phyloP scores from a whole-genome alignment of 2,888 invertebrate species.

The Lacanobia wlatinum region DNA sequence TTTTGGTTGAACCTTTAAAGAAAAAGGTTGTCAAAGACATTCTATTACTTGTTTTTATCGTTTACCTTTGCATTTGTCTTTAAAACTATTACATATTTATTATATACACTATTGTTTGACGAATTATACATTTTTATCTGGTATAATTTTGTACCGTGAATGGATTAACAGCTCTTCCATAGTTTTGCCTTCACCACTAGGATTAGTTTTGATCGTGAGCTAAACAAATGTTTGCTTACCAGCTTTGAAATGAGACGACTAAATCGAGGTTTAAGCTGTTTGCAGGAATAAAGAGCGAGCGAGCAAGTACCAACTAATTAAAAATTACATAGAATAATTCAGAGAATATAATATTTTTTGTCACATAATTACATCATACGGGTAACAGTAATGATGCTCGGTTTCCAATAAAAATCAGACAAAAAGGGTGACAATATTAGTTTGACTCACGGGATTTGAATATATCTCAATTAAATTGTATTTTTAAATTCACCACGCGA shows the following conservation, averaged over 20 bases:
- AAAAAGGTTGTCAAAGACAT: background rate
- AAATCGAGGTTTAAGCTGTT: background rate
- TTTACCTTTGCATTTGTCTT: background rate
- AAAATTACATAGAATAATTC: background rate
- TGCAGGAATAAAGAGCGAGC: background rate
- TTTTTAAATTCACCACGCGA: constrained; percentile 11
- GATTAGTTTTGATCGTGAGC: background rate
- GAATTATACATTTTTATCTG: too few species aligned
- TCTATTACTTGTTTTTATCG: background rate
- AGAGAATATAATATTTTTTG: too few species aligned
- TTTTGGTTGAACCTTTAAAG: background rate
- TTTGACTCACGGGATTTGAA: background rate
- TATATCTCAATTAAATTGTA: background rate
- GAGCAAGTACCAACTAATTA: background rate
- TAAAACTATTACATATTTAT: too few species aligned
- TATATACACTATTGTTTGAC: too few species aligned
- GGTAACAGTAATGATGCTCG: background rate
- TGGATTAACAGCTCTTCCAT: too few species aligned
- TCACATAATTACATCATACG: too few species aligned
- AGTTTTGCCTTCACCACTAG: too few species aligned
- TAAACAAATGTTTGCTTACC: background rate
- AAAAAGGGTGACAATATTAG: background rate
- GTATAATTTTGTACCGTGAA: too few species aligned
- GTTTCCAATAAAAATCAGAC: too few species aligned
- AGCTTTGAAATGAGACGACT: background rate